phyloP scores from a whole-genome alignment of 2,113 vertebrate genomes.

The Istiophorus platypterus region DNA sequence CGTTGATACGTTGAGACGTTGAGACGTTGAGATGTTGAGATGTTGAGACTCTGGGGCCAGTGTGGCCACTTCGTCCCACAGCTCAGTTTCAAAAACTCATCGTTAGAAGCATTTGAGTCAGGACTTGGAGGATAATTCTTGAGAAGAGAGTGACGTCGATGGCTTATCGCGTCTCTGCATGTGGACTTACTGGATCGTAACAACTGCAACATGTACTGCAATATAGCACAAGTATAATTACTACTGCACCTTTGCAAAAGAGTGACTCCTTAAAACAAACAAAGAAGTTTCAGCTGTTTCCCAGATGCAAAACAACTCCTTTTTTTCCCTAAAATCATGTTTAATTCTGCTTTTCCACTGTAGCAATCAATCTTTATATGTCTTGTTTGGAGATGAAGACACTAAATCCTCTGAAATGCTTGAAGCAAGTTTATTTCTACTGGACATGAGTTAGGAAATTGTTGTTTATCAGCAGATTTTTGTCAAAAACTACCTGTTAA shows the following conservation, averaged over 20 bases:
- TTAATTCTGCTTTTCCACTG: neutral
- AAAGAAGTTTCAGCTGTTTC: neutral
- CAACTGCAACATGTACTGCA: neutral
- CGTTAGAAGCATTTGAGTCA: constrained; percentile 15
- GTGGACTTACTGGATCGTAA: neutral
- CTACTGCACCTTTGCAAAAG: neutral
- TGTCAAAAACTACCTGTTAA: neutral
- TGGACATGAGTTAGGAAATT: neutral
- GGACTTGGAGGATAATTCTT: constrained; percentile 4
- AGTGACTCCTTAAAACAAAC: neutral
- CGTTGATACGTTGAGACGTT: constrained; percentile 24
- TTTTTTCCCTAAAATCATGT: neutral
- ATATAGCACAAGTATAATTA: neutral
- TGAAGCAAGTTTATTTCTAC: neutral
- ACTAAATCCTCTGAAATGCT: neutral
- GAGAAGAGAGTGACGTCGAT: constrained; percentile 3
- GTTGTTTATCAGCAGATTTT: neutral
- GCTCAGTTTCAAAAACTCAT: constrained; percentile 29
- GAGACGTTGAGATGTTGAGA: constrained; percentile 32
- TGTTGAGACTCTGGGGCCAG: constrained; percentile 18
- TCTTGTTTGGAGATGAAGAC: neutral
- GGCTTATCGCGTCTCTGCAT: neutral
- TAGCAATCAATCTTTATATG: neutral
- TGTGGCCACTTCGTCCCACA: constrained; percentile 18
- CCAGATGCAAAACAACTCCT: neutral